These are phyloP conservation scores for Styela plicata DNA, from an alignment of 23 tunicate genomes.

Conservation along the genomic window DNA sequence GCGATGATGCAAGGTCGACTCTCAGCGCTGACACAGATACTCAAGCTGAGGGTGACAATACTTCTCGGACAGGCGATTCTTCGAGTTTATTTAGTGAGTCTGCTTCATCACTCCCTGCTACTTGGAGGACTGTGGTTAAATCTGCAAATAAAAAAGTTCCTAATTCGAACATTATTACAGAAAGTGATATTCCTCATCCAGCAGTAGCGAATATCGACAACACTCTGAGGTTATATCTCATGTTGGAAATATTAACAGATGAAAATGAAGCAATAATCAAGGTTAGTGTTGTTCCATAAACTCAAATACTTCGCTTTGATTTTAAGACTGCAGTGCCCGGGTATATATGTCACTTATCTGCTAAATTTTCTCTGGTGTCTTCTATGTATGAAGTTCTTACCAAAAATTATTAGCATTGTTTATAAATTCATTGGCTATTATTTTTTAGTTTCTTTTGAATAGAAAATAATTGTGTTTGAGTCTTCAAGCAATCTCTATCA, in stretches of 20 bases:
- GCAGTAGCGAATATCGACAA: constrained; percentile 24
- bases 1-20: background rate
- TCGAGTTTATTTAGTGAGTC: background rate
- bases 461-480: too few species aligned
- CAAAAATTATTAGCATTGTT: too few species aligned
- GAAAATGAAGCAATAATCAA: constrained; percentile 23
- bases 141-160: background rate
- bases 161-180: background rate
- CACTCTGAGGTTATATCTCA: constrained; percentile 19
- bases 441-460: too few species aligned
- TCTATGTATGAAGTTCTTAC: too few species aligned
- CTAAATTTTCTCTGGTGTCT: too few species aligned
- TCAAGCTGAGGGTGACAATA: background rate
- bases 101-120: background rate
- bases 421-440: too few species aligned
- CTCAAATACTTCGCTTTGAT: too few species aligned
- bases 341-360: too few species aligned
- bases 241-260: constrained; percentile 22
- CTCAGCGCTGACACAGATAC: background rate
- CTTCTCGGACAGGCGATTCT: background rate
- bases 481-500: too few species aligned
- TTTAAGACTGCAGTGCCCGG: too few species aligned
- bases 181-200: background rate
- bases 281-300: constrained; percentile 5
- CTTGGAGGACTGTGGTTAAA: background rate